Percentiles rank a stretch among this genome's conserved stretches.
These are phyloP conservation scores for Tamandua tetradactyla DNA, from an alignment of 2,797 vertebrate genomes.

Conservation along the genomic window DNA sequence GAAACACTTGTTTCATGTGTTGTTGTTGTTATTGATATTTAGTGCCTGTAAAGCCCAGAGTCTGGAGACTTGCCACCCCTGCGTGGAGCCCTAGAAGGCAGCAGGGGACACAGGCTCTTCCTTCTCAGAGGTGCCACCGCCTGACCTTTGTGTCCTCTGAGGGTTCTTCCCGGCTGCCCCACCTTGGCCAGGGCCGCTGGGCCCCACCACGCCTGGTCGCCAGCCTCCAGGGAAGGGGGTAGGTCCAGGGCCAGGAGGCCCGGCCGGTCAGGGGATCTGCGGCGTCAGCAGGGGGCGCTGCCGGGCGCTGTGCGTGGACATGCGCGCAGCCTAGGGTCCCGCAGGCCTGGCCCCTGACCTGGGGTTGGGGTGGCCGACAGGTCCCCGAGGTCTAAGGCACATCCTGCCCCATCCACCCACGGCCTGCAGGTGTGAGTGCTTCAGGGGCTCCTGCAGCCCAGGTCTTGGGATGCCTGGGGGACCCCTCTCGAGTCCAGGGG, in stretches of 20 bases:
- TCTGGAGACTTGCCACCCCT: too few relatives aligned
- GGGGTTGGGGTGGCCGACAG: not conserved
- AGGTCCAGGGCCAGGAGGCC: too few relatives aligned
- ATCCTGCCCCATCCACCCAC: not conserved
- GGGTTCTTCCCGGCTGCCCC: not conserved
- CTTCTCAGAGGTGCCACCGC: too few relatives aligned
- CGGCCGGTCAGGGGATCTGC: too few relatives aligned
- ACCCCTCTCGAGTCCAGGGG: not conserved
- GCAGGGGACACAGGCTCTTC: too few relatives aligned
- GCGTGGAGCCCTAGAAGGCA: too few relatives aligned
- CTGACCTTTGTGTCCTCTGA: not conserved
- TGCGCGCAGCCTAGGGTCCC: not conserved
- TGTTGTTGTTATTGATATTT: not conserved
- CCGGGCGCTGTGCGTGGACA: too few relatives aligned
- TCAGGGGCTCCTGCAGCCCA: not conserved
- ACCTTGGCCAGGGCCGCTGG: not conserved
- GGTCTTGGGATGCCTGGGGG: not conserved
- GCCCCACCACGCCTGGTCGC: fast-evolving
- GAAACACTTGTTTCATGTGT: not conserved
- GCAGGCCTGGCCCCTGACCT: not conserved
- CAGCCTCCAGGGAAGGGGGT: too few relatives aligned
- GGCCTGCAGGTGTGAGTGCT: not conserved
- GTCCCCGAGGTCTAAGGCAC: not conserved
- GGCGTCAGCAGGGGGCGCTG: too few relatives aligned
- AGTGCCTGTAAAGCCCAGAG: not conserved